Evolutionary conservation across 2,113 vertebrate species (phyloP), one percentile per base, ranked within the genome.

Genomic region (Mola mola): DNA sequence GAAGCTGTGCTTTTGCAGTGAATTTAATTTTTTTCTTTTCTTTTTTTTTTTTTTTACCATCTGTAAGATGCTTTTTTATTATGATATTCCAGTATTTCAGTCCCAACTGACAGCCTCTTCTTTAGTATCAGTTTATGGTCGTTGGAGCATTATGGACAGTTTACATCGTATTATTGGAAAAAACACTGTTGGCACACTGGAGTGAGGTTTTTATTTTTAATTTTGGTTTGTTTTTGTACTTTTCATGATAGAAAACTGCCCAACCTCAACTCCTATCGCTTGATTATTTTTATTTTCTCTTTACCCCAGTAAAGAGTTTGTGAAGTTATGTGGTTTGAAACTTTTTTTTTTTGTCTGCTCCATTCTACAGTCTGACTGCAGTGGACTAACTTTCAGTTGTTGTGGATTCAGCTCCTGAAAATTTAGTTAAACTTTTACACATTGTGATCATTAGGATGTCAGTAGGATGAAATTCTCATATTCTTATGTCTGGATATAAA

Each of bases 31-130:
- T n/a, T n/a, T n/a, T n/a, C n/a, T n/a, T n/a, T n/a, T n/a, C n/a
- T n/a, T n/a, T n/a, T n/a, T n/a, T n/a, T n/a, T 80, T 78, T 79
- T 67, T 68, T 72, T 81, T 64, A 74, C 38, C 50, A 43, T 67
- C 40, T 68, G 42, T 55, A 63, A 52, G 8, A 61, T 48, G 48
- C 1, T 29, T 44, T 75, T 22, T 73, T 57, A 59, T 28, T 31
- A 22, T 63, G 2, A 34, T 37, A 21, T n/a, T 31, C 34, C 46
- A 62, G 58, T 44, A 24, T 64, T 26, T 72, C 29, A 24, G 3
- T n/a, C 42, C 29, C 5, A 52, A 24, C 29, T 62, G 36, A 36
- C n/a, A 41, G 34, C 34, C 25, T 41, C 26, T 19, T 10, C 38
- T 69, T 49, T 65, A 22, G 21, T 24, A 19, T 41, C 19, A 15